Conservation (phyloP, 1,140 invertebrate species). For the Tetramorium alpestre region DNA sequence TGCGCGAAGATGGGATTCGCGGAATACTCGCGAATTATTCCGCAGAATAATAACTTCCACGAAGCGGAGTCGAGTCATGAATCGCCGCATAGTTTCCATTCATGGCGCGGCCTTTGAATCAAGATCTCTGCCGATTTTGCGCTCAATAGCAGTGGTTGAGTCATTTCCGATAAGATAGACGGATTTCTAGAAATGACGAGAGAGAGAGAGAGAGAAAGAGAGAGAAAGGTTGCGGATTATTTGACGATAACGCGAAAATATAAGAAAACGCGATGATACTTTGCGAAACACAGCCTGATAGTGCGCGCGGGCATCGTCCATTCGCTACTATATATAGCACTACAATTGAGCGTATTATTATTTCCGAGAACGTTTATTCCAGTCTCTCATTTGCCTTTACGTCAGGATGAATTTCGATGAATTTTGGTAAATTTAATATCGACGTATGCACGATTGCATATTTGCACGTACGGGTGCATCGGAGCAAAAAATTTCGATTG, state of each 20-base stretch:
- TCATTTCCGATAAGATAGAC: slow-evolving; percentile 61
- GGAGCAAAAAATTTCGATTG: slow-evolving; percentile 58
- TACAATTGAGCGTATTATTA: slow-evolving; percentile 2
- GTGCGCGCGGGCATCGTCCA: not conserved
- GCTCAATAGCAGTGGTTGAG: slow-evolving; percentile 49
- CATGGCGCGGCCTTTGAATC: slow-evolving; percentile 39
- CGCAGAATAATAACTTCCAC: slow-evolving; percentile 36
- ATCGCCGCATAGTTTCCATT: slow-evolving; percentile 44
- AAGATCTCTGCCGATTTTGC: slow-evolving; percentile 36
- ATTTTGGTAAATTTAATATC: not conserved
- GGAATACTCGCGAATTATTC: slow-evolving; percentile 51
- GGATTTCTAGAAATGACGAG: slow-evolving; percentile 33
- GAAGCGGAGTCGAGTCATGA: slow-evolving; percentile 41
- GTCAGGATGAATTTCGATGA: not conserved
- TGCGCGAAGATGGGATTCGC: slow-evolving; percentile 41
- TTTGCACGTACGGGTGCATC: slow-evolving; percentile 1
- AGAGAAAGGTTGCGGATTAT: not conserved
- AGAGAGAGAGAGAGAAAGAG: not conserved
- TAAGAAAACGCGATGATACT: not conserved
- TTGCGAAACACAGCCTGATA: slow-evolving; percentile 5
- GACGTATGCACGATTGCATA: not conserved
- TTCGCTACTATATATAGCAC: not conserved
- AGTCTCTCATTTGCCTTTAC: not conserved
- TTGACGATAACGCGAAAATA: slow-evolving; percentile 13
- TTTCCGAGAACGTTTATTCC: not conserved